phyloP scores from a whole-genome alignment of 2,888 invertebrate species.

The Caenorhabditis becei region DNA sequence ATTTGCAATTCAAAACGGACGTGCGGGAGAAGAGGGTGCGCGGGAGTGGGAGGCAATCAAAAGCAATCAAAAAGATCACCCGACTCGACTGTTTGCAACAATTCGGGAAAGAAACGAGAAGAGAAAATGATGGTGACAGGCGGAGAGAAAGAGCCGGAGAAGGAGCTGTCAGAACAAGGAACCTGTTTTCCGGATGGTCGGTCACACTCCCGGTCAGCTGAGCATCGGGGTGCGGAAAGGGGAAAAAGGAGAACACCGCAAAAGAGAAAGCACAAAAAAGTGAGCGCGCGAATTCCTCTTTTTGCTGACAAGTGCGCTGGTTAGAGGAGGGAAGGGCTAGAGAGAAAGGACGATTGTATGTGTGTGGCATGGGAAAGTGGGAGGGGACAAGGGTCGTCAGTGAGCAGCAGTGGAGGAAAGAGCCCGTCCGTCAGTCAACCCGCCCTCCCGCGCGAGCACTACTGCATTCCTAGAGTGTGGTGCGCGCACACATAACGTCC shows the following conservation, averaged over 20 bases:
- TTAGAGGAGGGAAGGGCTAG: slow-evolving; percentile 36
- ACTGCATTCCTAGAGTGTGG: slow-evolving; percentile 61
- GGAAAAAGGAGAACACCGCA: slow-evolving; percentile 42
- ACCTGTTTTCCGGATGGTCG: slow-evolving; percentile 40
- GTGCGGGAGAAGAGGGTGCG: slow-evolving; percentile 41
- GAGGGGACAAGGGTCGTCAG: slow-evolving; percentile 57
- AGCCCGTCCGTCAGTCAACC: slow-evolving; percentile 49
- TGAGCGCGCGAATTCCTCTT: slow-evolving; percentile 23
- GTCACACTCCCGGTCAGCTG: slow-evolving; percentile 46
- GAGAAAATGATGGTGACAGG: slow-evolving; percentile 27
- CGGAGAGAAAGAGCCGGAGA: slow-evolving; percentile 26
- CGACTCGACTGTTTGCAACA: slow-evolving; percentile 47
- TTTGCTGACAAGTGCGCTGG: slow-evolving; percentile 52
- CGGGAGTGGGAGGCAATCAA: slow-evolving; percentile 45
- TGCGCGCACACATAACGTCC: slow-evolving; percentile 52
- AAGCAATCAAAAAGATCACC: slow-evolving; percentile 54
- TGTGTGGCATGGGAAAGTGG: slow-evolving; percentile 59
- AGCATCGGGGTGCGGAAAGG: slow-evolving; percentile 14
- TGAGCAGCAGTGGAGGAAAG: slow-evolving; percentile 31
- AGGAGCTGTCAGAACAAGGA: slow-evolving; percentile 25
- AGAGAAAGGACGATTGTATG: slow-evolving; percentile 53
- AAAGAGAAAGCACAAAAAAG: slow-evolving; percentile 26
- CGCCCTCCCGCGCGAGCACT: slow-evolving; percentile 48
- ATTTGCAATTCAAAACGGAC: slow-evolving; percentile 60
- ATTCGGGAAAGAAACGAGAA: slow-evolving; percentile 7